Evolutionary conservation across 1,140 invertebrate species (phyloP).

Genomic region (Drosophila kanapiae): DNA sequence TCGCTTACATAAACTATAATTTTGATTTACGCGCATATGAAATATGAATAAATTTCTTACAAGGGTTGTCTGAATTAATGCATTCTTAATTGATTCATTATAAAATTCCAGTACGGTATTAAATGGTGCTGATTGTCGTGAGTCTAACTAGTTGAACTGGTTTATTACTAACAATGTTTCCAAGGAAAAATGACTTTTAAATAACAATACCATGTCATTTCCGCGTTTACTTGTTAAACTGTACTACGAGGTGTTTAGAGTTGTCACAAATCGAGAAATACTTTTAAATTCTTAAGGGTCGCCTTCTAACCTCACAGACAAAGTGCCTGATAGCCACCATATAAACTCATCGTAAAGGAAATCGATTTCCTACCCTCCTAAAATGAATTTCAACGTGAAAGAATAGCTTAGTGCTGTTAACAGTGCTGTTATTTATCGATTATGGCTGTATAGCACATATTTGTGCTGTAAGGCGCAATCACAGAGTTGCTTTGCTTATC

Average conservation of each 20-base stretch:
- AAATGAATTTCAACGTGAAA: too few relatives aligned
- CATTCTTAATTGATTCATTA: constrained; percentile 18
- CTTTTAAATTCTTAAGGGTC: not conserved
- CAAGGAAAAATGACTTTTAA: not conserved
- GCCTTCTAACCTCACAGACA: too few relatives aligned
- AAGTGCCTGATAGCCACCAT: too few relatives aligned
- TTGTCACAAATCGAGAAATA: not conserved
- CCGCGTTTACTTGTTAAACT: not conserved
- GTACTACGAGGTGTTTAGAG: not conserved
- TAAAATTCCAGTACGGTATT: constrained; percentile 3
- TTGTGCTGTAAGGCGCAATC: too few relatives aligned
- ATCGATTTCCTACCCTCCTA: too few relatives aligned
- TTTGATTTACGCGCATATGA: not conserved
- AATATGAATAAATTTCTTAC: not conserved
- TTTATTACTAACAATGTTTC: not conserved
- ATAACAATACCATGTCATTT: not conserved
- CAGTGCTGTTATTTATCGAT: too few relatives aligned
- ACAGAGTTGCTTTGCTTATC: too few relatives aligned
- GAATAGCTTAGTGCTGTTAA: too few relatives aligned
- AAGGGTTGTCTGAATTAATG: not conserved
- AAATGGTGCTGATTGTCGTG: not conserved
- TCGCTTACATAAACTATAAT: not conserved
- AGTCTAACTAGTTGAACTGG: not conserved
- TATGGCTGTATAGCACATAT: too few relatives aligned
- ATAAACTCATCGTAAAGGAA: too few relatives aligned